Evolutionary conservation across 2,797 vertebrate genomes (phyloP), one percentile per base, ranked within the genome.

Genomic region (Columba guinea): DNA sequence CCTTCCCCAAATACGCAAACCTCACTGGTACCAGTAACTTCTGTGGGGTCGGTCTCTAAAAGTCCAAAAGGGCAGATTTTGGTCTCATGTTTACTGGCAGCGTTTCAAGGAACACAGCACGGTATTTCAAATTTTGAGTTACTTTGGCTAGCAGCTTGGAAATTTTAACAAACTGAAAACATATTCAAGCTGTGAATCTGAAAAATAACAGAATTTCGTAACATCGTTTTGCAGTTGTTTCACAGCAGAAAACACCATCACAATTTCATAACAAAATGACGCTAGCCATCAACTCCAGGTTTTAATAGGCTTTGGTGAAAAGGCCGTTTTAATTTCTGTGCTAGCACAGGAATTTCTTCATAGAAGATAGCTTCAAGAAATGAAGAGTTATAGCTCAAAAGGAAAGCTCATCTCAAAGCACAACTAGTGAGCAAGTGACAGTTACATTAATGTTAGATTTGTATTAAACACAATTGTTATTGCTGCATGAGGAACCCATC

Each of bases 141-240:
- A 91, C 88, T 95, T 84, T 94, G 94, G 95, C 94, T 91, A 95
- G 91, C 89, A 89, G 94, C 87, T 96, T 95, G 91, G 95, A 96
- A 95, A 96, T 93, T 91, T 62, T 91, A 91, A 94, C 93, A 88
- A 96, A 94, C 90, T 53, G 70, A 93, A 96, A 96, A 96, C 91
- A 94, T 34, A 78, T 58, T 96, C 95, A 96, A 91, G 87, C 93
- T 95, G 96, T 60, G 87, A 91, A 65, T 81, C 80, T 67, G 87
- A 91, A 94, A 96, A 95, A 93, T 84, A 95, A 90, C 87, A 70
- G 65, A 95, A 95, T 97, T 96, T 96, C 80, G 15, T 94, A 95
- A 90, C 59, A 27, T 41, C 51, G 18, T 76, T 94, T 82, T 91
- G 86, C 51, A 76, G 89, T 88, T 86, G 89, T 95, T 92, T 90